Evolutionary conservation across 2,797 vertebrate genomes (phyloP), one percentile per base, ranked within the genome.

Genomic region (Dromococcyx pavoninus): DNA sequence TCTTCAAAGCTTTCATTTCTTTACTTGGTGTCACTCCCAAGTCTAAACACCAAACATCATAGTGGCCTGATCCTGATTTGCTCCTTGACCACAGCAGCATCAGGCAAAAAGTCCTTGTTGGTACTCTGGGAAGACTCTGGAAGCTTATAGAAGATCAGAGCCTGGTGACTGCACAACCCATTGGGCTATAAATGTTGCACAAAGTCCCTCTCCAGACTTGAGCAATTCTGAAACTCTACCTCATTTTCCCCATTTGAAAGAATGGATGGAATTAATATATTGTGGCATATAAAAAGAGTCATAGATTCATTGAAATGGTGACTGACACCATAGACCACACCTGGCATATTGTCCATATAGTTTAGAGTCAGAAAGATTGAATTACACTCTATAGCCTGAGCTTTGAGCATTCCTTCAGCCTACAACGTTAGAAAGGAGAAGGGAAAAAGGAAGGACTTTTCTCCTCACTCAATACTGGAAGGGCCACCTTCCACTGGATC

Each of bases 181-280:
- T 24, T 10, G 22, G 32, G 57, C 16, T n/a, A 35, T 12, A 50
- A 2, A 12, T 25, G 11, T 28, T 87, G 54, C 12, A 53, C n/a
- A 50, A 54, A n/a, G 17, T 50, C 33, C 12, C 15, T 32, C 10
- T 82, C n/a, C 62, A 64, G 17, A 39, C 30, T 46, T 0, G 0
- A 37, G 9, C 2, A 14, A 30, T 48, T 17, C 44, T 2, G 3
- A 37, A 74, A 46, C 9, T 3, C 62, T 89, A 71, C 71, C 66
- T 94, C 64, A 58, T 24, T 46, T 70, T 94, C 46, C 30, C 35
- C 0, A 0, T 44, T 69, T 83, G 44, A 67, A 91, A 64, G 75
- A 75, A 44, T 44, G 7, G 21, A 27, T 7, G 43, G 50, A 50
- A 72, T 39, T 43, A 4, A 5, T 17, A 2, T 27, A 18, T 54